phyloP scores from a whole-genome alignment of 2,888 invertebrate species.

The Papilio elwesi region DNA sequence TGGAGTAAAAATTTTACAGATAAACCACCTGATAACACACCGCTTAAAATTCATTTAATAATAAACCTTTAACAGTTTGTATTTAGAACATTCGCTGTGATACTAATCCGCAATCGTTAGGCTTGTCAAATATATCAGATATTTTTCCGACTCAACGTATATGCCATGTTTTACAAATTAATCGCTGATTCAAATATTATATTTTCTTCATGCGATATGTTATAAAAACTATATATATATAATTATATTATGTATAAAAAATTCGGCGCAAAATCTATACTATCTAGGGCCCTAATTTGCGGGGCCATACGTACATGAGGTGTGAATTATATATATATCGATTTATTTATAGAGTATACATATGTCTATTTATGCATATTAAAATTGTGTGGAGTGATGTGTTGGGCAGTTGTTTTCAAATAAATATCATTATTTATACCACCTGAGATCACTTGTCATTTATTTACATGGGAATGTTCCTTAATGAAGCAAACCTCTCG shows the following conservation, averaged over 20 bases:
- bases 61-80: constrained; percentile 14
- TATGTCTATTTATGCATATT: constrained; percentile 39
- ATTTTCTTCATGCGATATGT: not conserved
- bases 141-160: not conserved
- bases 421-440: constrained; percentile 37
- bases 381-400: constrained; percentile 41
- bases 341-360: constrained; percentile 37
- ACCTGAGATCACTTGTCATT: constrained; percentile 24
- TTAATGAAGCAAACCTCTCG: too few species aligned
- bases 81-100: constrained; percentile 32
- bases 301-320: constrained; percentile 34
- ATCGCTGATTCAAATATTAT: constrained; percentile 21
- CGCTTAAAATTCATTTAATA: not conserved
- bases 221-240: not conserved
- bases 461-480: not conserved
- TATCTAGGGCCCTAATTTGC: constrained; percentile 11
- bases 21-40: not conserved
- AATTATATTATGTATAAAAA: constrained; percentile 10
- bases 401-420: constrained; percentile 42
- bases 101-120: constrained; percentile 20
- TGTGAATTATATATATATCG: constrained; percentile 29
- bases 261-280: not conserved
- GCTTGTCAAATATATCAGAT: constrained; percentile 1
- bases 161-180: not conserved
- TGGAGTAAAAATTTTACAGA: not conserved